Conservation (phyloP, 2,888 invertebrate species). For the Sinhomidia bicolor region DNA sequence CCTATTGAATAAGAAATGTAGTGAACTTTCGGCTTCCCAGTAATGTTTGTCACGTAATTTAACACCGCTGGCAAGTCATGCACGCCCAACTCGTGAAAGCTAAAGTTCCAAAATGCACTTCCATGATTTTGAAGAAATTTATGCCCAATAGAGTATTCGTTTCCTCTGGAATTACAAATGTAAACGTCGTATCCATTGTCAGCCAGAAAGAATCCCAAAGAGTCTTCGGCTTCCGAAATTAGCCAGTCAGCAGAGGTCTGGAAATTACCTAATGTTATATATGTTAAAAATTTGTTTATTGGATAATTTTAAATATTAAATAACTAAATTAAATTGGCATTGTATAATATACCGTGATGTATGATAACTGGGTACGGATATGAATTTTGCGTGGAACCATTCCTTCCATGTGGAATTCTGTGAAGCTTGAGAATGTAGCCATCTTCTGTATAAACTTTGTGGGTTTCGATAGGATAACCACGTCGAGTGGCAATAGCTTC, state of each 20-base stretch:
- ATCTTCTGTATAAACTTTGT: conserved; percentile 23
- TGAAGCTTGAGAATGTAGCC: conserved; percentile 33
- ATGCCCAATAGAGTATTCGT: conserved; percentile 36
- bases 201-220: conserved; percentile 50
- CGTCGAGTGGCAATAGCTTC: neutral
- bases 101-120: conserved; percentile 47
- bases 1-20: conserved; percentile 60
- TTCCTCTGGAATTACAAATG: conserved; percentile 55
- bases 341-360: conserved; percentile 9
- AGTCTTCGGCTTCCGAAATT: neutral
- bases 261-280: no score
- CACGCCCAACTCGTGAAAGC: conserved; percentile 56
- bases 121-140: neutral
- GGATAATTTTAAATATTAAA: no score
- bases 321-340: no score
- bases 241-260: conserved; percentile 49
- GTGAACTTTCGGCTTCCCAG: conserved; percentile 45
- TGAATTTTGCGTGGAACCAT: neutral
- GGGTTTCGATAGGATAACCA: conserved; percentile 40
- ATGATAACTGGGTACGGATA: conserved; percentile 54
- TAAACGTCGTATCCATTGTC: conserved; percentile 48
- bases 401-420: conserved; percentile 34
- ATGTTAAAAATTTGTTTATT: no score
- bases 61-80: conserved; percentile 65
- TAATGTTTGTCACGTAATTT: conserved; percentile 49